phyloP scores from a whole-genome alignment of 2,113 vertebrate species.

The Leptobrachium ailaonicum region DNA sequence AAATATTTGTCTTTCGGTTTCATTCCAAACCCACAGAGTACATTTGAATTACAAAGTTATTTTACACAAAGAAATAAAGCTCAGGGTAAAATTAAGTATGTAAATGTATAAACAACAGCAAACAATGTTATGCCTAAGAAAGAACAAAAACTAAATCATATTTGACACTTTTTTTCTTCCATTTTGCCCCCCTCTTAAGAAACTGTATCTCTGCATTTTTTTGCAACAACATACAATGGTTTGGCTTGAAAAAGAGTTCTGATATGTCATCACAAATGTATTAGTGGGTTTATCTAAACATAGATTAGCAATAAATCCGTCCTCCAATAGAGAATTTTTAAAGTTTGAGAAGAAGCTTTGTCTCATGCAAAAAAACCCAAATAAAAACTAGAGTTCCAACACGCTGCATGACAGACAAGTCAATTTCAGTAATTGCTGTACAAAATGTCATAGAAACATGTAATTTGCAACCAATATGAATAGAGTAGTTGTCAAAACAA shows the following conservation, averaged over 20 bases:
- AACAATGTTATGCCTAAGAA: slow-evolving; percentile 55
- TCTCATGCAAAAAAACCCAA: slow-evolving; percentile 53
- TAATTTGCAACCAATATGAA: not conserved
- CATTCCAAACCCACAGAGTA: slow-evolving; percentile 55
- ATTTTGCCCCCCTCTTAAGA: not conserved
- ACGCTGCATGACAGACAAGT: slow-evolving; percentile 56
- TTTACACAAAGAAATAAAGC: slow-evolving; percentile 68
- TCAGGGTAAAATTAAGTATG: slow-evolving; percentile 60
- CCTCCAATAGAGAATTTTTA: slow-evolving; percentile 54
- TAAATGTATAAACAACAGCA: slow-evolving; percentile 56
- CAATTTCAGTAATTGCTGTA: slow-evolving; percentile 36
- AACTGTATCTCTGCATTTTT: slow-evolving; percentile 51
- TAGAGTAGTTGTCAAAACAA: slow-evolving; percentile 17
- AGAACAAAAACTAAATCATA: slow-evolving; percentile 52
- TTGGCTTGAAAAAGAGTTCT: slow-evolving; percentile 54
- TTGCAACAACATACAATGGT: slow-evolving; percentile 48
- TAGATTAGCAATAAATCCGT: slow-evolving; percentile 59
- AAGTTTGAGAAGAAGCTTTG: slow-evolving; percentile 58
- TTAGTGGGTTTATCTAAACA: slow-evolving; percentile 43
- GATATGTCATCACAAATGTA: slow-evolving; percentile 33
- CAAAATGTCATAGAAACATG: not conserved
- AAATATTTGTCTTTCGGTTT: slow-evolving; percentile 23
- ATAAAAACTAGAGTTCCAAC: slow-evolving; percentile 50
- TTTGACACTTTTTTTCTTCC: slow-evolving; percentile 47
- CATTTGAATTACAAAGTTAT: slow-evolving; percentile 66